A percentile compares a stretch with the other conserved stretches of the same genome.
Conservation (phyloP, 2,888 invertebrate species). For the Eucera pruinosa region DNA sequence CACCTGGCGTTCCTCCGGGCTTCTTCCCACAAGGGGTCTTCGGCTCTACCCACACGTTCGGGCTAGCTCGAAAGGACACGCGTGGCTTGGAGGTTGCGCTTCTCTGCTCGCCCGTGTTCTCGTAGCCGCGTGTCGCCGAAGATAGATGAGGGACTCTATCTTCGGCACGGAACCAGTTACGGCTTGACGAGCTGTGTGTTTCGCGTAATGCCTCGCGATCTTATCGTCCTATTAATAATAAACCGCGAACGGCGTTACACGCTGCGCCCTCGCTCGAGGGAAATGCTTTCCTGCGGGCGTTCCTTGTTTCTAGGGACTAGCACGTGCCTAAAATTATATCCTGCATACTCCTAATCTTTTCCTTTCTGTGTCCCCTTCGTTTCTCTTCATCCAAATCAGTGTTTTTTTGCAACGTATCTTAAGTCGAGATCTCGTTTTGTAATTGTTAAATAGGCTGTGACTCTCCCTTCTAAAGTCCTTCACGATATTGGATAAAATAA, state of each 20-base stretch:
- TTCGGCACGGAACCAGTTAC: conserved; percentile 71
- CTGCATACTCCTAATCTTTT: not conserved
- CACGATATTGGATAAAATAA: no score
- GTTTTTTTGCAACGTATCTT: no score
- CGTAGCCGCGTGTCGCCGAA: conserved; percentile 63
- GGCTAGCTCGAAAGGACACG: conserved; percentile 16
- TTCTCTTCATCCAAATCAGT: no score
- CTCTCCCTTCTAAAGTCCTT: no score
- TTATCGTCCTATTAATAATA: conserved; percentile 78
- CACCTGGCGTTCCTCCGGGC: conserved; percentile 58
- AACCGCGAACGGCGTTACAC: conserved; percentile 66
- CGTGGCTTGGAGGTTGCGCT: conserved; percentile 21
- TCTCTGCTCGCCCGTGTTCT: conserved; percentile 62
- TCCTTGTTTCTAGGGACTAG: conserved; percentile 10
- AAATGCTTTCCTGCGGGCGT: conserved; percentile 34
- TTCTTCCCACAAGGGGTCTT: conserved; percentile 46
- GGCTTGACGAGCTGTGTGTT: conserved; percentile 74
- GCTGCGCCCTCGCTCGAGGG: conserved; percentile 40
- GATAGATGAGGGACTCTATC: conserved; percentile 74
- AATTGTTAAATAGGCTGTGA: no score
- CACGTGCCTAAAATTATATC: conserved; percentile 40
- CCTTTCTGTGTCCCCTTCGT: not conserved
- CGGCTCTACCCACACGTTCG: conserved; percentile 30
- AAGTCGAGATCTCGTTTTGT: no score
- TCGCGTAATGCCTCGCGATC: conserved; percentile 74